Evolutionary conservation across 1,140 invertebrate genomes (phyloP).

Genomic region (Drosophila saltans): DNA sequence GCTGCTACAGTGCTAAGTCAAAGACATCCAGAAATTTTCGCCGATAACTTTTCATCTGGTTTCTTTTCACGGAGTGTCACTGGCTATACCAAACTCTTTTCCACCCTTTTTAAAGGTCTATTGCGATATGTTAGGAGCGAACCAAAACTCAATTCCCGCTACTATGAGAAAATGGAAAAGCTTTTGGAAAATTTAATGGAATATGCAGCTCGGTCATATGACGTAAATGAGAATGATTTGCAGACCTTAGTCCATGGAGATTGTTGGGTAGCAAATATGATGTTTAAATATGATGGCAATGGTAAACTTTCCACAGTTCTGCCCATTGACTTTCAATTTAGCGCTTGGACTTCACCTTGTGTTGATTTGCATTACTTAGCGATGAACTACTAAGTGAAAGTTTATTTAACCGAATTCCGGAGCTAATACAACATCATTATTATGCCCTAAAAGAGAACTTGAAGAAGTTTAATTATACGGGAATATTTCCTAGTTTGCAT

Average conservation of each 20-base stretch:
- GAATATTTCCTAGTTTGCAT: constrained; percentile 51
- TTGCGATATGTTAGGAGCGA: constrained; percentile 44
- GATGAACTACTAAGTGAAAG: constrained; percentile 47
- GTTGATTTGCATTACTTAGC: constrained; percentile 72
- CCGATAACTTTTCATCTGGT: constrained; percentile 19
- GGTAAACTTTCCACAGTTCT: constrained; percentile 83
- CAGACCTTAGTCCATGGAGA: constrained; percentile 87
- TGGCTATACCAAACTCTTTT: constrained; percentile 34
- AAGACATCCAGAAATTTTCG: constrained; percentile 38
- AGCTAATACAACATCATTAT: constrained; percentile 71
- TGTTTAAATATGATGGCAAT: constrained; percentile 84
- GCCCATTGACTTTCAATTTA: constrained; percentile 76
- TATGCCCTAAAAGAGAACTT: constrained; percentile 43
- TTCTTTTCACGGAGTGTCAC: constrained; percentile 46
- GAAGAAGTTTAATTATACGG: constrained; percentile 45
- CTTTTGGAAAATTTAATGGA: constrained; percentile 54
- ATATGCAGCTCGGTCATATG: constrained; percentile 49
- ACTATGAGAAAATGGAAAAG: constrained; percentile 54
- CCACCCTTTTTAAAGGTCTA: constrained; percentile 35
- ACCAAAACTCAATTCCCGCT: constrained; percentile 37
- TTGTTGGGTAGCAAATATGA: constrained; percentile 87
- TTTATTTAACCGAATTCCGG: constrained; percentile 28
- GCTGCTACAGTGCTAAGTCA: constrained; percentile 48
- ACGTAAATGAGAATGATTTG: constrained; percentile 83
- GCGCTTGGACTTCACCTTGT: constrained; percentile 48